These are phyloP conservation scores for Dorcus hopei DNA, from an alignment of 2,888 invertebrate genomes.

Conservation along the genomic window DNA sequence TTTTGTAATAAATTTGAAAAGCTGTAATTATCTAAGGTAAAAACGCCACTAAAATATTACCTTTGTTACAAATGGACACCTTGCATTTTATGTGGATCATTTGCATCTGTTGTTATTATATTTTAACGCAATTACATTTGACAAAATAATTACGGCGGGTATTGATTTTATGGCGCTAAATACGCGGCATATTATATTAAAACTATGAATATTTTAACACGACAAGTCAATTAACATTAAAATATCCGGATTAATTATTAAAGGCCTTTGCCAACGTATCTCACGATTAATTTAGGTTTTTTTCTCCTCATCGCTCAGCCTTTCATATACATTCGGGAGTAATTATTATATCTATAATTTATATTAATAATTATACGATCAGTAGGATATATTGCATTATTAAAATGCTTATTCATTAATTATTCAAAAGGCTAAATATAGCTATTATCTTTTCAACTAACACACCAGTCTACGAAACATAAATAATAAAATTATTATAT, in stretches of 20 bases:
- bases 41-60: conserved; percentile 23
- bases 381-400: background rate
- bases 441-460: too few species aligned
- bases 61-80: conserved; percentile 24
- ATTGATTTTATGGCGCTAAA: conserved; percentile 26
- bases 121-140: conserved; percentile 30
- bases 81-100: conserved; percentile 17
- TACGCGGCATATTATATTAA: conserved; percentile 24
- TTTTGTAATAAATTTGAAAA: conserved; percentile 33
- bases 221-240: conserved; percentile 30
- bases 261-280: conserved; percentile 16
- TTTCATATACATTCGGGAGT: too few species aligned
- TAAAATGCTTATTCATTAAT: too few species aligned
- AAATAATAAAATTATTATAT: too few species aligned
- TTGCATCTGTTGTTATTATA: conserved; percentile 24
- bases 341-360: background rate
- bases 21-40: conserved; percentile 30
- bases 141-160: conserved; percentile 29
- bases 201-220: conserved; percentile 28
- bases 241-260: conserved; percentile 27
- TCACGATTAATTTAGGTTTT: background rate
- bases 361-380: background rate
- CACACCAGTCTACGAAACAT: too few species aligned
- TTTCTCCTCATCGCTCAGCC: too few species aligned
- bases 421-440: too few species aligned